Conservation (phyloP, 2,113 vertebrate genomes). For the Anoura caudifer region DNA sequence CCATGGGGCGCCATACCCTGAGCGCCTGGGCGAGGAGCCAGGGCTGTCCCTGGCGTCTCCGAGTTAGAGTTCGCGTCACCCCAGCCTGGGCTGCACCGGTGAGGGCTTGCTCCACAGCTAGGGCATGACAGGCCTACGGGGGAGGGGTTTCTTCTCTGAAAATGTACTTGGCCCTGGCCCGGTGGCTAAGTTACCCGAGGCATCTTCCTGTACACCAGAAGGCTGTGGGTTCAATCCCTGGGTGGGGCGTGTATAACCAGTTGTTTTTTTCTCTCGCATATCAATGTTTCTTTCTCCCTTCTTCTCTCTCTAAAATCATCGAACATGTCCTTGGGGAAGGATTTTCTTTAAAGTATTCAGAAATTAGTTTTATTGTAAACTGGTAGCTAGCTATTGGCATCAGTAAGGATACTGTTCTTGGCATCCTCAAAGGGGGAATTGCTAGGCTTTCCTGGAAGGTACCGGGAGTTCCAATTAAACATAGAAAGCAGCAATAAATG, state of each 20-base stretch:
- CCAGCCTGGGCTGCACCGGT: no score
- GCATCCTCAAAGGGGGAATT: neutral
- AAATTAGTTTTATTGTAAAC: neutral
- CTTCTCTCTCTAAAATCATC: no score
- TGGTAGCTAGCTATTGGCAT: neutral
- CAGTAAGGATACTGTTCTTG: neutral
- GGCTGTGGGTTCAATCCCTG: no score
- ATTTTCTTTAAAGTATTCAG: no score
- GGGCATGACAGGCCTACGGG: neutral
- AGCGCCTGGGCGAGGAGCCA: neutral
- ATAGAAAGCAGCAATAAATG: neutral
- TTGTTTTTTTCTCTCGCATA: no score
- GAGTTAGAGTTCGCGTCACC: rapidly evolving
- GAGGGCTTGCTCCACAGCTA: neutral
- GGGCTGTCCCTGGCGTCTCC: neutral
- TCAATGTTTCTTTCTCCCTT: no score
- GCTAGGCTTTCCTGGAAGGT: neutral
- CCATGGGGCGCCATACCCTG: rapidly evolving
- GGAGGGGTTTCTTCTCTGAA: neutral
- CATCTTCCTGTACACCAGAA: no score
- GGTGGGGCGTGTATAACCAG: no score
- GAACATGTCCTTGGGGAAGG: no score
- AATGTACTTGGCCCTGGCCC: no score
- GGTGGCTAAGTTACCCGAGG: no score
- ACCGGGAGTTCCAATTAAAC: neutral